A percentile compares a stretch with the other conserved stretches of the same genome.
Conservation (phyloP, 1,140 invertebrate species). For the Sinonovacula constricta region DNA sequence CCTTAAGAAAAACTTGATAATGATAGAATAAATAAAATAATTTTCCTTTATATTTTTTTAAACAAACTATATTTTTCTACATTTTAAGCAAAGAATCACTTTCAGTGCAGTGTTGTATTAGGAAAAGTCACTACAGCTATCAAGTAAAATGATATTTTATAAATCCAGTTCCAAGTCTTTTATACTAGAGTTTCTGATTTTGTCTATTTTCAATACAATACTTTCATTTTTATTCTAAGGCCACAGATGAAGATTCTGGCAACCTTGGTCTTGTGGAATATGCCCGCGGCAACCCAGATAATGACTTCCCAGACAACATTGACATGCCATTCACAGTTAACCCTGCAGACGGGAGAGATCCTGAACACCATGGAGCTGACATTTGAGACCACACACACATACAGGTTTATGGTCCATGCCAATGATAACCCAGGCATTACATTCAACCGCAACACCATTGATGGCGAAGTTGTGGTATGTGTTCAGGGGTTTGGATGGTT, state of each 20-base stretch:
- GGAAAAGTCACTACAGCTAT: no score
- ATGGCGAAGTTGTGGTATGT: conserved; percentile 50
- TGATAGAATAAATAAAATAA: no score
- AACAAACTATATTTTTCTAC: no score
- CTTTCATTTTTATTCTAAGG: no score
- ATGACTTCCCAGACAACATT: conserved; percentile 14
- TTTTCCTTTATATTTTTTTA: no score
- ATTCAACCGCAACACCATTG: conserved; percentile 23
- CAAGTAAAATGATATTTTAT: no score
- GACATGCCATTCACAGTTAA: conserved; percentile 20
- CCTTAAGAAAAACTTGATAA: no score
- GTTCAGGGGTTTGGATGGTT: no score
- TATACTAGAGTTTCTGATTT: background rate
- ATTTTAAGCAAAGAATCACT: no score
- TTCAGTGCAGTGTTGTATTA: no score
- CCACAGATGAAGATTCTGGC: conserved; percentile 30
- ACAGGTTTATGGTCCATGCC: conserved; percentile 37
- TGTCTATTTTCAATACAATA: no score
- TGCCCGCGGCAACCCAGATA: conserved; percentile 10
- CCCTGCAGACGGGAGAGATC: background rate
- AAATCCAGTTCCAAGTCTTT: background rate
- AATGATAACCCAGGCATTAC: conserved; percentile 38
- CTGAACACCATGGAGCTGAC: conserved; percentile 2
- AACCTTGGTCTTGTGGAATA: conserved; percentile 34
- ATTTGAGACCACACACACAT: background rate